Evolutionary conservation across 2,113 vertebrate genomes (phyloP).

Genomic region (Echinops telfairi): DNA sequence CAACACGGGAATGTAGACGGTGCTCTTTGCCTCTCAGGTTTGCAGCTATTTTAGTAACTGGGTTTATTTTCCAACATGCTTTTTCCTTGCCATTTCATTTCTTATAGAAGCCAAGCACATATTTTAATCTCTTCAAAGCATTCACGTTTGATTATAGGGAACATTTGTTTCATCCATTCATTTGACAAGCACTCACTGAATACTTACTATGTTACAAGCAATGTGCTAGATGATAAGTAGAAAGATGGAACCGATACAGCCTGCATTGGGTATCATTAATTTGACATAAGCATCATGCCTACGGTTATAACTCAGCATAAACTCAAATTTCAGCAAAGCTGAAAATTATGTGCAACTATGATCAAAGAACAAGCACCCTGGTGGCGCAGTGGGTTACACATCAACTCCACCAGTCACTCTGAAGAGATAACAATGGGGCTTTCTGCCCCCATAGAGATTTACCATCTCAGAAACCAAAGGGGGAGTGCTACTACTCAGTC

Average conservation of each 20-base stretch:
- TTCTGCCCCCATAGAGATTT: no score
- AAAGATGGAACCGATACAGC: neutral
- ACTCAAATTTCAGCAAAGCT: conserved; percentile 30
- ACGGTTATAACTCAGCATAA: neutral
- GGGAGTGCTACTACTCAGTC: no score
- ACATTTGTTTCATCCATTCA: neutral
- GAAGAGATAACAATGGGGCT: no score
- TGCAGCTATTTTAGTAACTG: conserved; percentile 6
- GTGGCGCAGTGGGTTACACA: no score
- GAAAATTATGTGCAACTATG: neutral
- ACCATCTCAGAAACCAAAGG: no score
- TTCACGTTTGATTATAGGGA: neutral
- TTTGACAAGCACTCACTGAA: neutral
- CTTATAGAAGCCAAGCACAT: conserved; percentile 15
- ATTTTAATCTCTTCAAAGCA: neutral
- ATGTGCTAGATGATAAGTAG: neutral
- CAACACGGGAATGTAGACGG: conserved; percentile 22
- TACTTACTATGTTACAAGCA: neutral
- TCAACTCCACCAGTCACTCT: no score
- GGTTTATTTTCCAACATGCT: neutral
- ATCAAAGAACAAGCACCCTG: no score
- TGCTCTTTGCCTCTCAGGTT: conserved; percentile 20
- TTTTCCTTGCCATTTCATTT: conserved; percentile 34
- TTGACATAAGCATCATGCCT: neutral
- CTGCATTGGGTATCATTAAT: neutral